phyloP scores from a whole-genome alignment of 2,888 invertebrate species.

The Uloborus plumipes region DNA sequence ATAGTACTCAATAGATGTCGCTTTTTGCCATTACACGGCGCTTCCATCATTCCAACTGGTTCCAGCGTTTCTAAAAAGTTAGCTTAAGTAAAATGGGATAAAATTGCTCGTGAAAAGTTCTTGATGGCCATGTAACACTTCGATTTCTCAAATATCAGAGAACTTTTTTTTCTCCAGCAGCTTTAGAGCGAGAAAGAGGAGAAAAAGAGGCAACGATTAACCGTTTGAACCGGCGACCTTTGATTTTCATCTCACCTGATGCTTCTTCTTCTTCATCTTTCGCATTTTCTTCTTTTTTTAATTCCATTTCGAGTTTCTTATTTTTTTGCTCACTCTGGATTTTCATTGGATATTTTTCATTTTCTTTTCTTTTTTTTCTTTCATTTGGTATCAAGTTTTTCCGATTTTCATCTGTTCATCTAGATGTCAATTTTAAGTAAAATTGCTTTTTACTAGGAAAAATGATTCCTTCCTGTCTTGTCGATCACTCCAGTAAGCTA shows the following conservation, averaged over 20 bases:
- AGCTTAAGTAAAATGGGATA: constrained; percentile 39
- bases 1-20: constrained; percentile 45
- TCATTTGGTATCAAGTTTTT: too few relatives aligned
- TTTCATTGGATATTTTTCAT: not conserved
- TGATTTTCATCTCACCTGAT: constrained; percentile 52
- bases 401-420: too few relatives aligned
- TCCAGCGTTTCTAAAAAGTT: constrained; percentile 8
- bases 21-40: constrained; percentile 9
- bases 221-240: constrained; percentile 46
- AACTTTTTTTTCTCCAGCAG: constrained; percentile 20
- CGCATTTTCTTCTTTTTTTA: constrained; percentile 34
- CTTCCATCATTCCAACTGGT: constrained; percentile 25
- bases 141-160: constrained; percentile 55
- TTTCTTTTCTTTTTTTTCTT: constrained; percentile 3
- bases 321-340: constrained; percentile 5
- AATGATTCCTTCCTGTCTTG: too few relatives aligned
- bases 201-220: constrained; percentile 48
- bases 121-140: constrained; percentile 52
- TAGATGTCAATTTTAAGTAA: too few relatives aligned
- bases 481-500: too few relatives aligned
- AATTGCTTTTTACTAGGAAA: too few relatives aligned
- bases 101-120: constrained; percentile 53
- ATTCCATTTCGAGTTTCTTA: constrained; percentile 10
- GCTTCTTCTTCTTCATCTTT: constrained; percentile 20
- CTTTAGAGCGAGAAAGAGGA: not conserved